Evolutionary conservation across 2,113 vertebrate genomes (phyloP).

Genomic region (Myiopsitta monachus): DNA sequence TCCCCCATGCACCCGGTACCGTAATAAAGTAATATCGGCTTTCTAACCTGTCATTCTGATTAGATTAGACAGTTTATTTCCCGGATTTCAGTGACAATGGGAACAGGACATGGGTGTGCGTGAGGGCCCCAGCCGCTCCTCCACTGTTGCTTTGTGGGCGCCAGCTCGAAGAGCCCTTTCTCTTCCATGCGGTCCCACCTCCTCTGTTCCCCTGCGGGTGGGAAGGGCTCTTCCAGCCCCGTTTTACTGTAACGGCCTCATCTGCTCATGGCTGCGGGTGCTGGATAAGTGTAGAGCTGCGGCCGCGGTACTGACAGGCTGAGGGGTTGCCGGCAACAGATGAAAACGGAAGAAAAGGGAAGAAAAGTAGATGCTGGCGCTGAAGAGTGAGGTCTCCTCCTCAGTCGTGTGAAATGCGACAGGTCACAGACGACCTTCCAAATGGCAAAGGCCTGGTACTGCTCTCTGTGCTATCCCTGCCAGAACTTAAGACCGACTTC

Average conservation of each 20-base stretch:
- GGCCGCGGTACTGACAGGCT: background rate
- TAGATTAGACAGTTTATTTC: background rate
- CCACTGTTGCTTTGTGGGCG: background rate
- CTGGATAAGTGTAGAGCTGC: background rate
- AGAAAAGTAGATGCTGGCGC: background rate
- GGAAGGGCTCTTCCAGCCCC: background rate
- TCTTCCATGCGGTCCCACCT: rapidly evolving
- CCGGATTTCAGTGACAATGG: background rate
- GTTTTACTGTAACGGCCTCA: background rate
- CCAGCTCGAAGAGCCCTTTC: rapidly evolving
- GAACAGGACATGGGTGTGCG: rapidly evolving
- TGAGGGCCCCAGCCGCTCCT: rapidly evolving
- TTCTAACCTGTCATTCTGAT: background rate
- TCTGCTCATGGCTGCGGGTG: too few relatives aligned
- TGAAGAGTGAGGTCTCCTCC: background rate
- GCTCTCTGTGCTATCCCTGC: too few relatives aligned
- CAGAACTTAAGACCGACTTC: background rate
- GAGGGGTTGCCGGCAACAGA: background rate
- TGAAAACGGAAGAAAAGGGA: background rate
- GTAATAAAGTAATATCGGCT: background rate
- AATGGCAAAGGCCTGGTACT: background rate
- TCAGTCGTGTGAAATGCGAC: background rate
- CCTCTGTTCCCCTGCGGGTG: background rate
- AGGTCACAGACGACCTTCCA: background rate
- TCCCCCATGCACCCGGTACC: background rate